phyloP scores from a whole-genome alignment of 2,888 invertebrate species.

The Masnerella sp. region DNA sequence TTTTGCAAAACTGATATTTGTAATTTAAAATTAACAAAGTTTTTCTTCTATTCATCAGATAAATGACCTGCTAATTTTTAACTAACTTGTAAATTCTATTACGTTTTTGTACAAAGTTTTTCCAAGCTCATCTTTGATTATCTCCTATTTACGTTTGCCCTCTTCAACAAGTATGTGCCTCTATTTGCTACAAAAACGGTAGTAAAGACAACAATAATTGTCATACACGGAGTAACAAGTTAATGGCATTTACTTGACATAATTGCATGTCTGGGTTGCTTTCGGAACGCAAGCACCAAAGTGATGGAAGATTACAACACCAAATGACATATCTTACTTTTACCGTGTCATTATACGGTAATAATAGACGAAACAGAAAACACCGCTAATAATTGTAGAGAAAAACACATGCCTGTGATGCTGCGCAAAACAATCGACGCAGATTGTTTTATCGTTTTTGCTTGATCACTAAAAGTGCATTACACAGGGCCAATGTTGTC shows the following conservation, averaged over 20 bases:
- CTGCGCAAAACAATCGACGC: slow-evolving; percentile 26
- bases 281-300: slow-evolving; percentile 23
- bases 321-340: slow-evolving; percentile 50
- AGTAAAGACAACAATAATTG: slow-evolving; percentile 34
- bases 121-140: slow-evolving; percentile 7
- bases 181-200: slow-evolving; percentile 22
- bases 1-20: too few relatives aligned
- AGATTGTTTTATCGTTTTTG: slow-evolving; percentile 29
- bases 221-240: slow-evolving; percentile 38
- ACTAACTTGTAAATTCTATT: too few relatives aligned
- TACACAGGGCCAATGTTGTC: slow-evolving; percentile 6
- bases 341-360: slow-evolving; percentile 43
- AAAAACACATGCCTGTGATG: slow-evolving; percentile 26
- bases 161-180: slow-evolving; percentile 5
- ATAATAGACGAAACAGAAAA: slow-evolving; percentile 49
- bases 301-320: slow-evolving; percentile 45
- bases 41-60: too few relatives aligned
- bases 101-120: too few relatives aligned
- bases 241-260: slow-evolving; percentile 50
- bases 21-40: too few relatives aligned
- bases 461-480: slow-evolving; percentile 35
- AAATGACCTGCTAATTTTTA: too few relatives aligned
- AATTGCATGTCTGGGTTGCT: slow-evolving; percentile 42
- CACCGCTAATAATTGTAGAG: slow-evolving; percentile 23
- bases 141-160: slow-evolving; percentile 1